Percentiles rank a stretch among this genome's conserved stretches.
phyloP scores from a whole-genome alignment of 1,140 invertebrate species.

The Bombus turneri region DNA sequence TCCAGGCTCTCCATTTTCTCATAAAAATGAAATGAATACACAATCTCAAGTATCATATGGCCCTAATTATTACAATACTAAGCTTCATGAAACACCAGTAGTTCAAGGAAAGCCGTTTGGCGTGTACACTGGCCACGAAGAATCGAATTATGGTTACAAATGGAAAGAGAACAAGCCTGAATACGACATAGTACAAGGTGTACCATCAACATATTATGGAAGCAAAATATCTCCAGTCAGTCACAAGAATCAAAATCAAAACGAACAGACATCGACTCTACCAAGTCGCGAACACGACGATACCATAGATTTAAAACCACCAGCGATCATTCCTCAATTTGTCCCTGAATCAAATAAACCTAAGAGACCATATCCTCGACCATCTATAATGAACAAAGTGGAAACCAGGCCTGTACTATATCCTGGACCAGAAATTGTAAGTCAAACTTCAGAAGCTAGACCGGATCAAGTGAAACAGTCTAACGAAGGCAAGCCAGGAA shows the following conservation, averaged over 20 bases:
- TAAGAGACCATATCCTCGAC: conserved; percentile 69
- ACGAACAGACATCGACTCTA: conserved; percentile 14
- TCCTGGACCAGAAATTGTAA: conserved; percentile 60
- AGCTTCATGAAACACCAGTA: conserved; percentile 67
- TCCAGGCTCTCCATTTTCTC: conserved; percentile 29
- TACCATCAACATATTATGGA: conserved; percentile 52
- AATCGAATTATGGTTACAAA: conserved; percentile 63
- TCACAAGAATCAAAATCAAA: conserved; percentile 24
- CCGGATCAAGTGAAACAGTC: conserved; percentile 19
- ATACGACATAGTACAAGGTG: conserved; percentile 70
- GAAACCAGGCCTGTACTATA: conserved; percentile 52
- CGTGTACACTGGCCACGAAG: conserved; percentile 63
- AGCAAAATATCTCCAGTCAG: conserved; percentile 4
- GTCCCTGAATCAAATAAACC: conserved; percentile 59
- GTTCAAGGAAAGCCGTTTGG: conserved; percentile 74
- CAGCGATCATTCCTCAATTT: conserved; percentile 67
- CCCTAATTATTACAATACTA: conserved; percentile 38
- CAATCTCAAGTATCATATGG: conserved; percentile 25
- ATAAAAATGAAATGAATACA: background rate
- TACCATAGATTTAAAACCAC: conserved; percentile 72
- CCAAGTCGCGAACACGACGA: conserved; percentile 62
- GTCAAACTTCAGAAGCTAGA: conserved; percentile 45
- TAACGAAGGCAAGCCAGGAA: conserved; percentile 15
- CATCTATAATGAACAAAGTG: conserved; percentile 44
- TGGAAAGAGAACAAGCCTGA: conserved; percentile 53